phyloP scores from a whole-genome alignment of 2,113 vertebrate species.

The Dicerorhinus sumatrensis region DNA sequence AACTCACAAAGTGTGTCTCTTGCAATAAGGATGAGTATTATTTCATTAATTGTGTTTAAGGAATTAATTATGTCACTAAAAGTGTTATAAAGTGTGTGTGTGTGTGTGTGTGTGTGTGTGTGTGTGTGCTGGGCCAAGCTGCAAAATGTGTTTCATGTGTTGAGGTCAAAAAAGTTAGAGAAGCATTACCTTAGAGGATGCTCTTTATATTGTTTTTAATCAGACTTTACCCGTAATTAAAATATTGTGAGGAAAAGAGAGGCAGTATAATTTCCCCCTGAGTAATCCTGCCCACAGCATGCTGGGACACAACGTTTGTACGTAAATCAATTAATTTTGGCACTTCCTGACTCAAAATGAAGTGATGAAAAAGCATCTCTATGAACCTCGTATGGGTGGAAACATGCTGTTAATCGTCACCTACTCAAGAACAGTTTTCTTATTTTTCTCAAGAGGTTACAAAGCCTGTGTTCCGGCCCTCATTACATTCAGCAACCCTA shows the following conservation, averaged over 20 bases:
- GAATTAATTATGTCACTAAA: too few relatives aligned
- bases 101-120: neutral
- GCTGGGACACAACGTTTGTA: constrained; percentile 7
- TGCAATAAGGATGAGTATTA: neutral
- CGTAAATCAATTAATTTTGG: constrained; percentile 38
- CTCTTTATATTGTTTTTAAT: constrained; percentile 10
- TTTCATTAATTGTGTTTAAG: neutral
- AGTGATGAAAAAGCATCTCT: constrained; percentile 30
- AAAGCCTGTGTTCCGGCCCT: neutral
- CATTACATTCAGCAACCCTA: neutral
- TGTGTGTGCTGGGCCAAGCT: neutral
- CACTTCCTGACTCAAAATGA: constrained; percentile 40
- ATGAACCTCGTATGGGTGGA: neutral
- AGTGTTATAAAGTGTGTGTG: neutral
- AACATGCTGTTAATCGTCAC: constrained; percentile 59
- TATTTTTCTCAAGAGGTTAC: constrained; percentile 45
- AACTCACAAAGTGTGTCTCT: neutral
- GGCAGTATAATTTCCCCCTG: neutral
- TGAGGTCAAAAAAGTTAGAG: neutral
- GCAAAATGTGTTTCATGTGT: neutral
- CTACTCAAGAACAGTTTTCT: constrained; percentile 34
- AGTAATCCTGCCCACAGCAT: neutral
- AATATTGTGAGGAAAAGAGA: constrained; percentile 32
- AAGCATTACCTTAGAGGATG: neutral
- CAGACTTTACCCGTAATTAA: constrained; percentile 41